phyloP scores from a whole-genome alignment of 2,888 invertebrate genomes.

The Leuctra nigra region DNA sequence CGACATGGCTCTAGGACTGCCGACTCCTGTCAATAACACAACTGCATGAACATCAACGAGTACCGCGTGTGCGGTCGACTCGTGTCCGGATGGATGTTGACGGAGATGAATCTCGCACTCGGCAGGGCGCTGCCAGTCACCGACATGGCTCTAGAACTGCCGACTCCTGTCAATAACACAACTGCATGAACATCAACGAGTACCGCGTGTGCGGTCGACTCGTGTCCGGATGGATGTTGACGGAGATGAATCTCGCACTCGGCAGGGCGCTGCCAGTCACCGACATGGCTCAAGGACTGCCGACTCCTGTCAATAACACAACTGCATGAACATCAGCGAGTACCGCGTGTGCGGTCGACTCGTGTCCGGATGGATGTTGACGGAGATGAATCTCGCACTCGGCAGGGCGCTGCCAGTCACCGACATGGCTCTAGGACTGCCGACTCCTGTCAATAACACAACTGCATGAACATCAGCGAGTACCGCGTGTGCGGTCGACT shows the following conservation, averaged over 20 bases:
- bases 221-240: constrained; percentile 42
- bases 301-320: constrained; percentile 42
- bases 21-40: constrained; percentile 42
- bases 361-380: constrained; percentile 42
- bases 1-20: constrained; percentile 38
- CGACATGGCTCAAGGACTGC: constrained; percentile 38
- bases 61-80: constrained; percentile 43
- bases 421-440: constrained; percentile 38
- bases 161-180: constrained; percentile 42
- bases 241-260: constrained; percentile 43
- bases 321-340: constrained; percentile 48
- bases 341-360: constrained; percentile 43
- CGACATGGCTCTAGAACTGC: constrained; percentile 38
- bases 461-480: constrained; percentile 48
- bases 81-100: constrained; percentile 42
- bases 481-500: constrained; percentile 43
- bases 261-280: constrained; percentile 41
- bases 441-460: constrained; percentile 41
- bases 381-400: constrained; percentile 43
- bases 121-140: constrained; percentile 41
- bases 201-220: constrained; percentile 43
- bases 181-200: constrained; percentile 48
- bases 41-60: constrained; percentile 48
- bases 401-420: constrained; percentile 41
- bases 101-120: constrained; percentile 43